Evolutionary conservation across 1,140 invertebrate genomes (phyloP), one percentile per base, ranked within the genome.

Genomic region (Heliconius nattereri): DNA sequence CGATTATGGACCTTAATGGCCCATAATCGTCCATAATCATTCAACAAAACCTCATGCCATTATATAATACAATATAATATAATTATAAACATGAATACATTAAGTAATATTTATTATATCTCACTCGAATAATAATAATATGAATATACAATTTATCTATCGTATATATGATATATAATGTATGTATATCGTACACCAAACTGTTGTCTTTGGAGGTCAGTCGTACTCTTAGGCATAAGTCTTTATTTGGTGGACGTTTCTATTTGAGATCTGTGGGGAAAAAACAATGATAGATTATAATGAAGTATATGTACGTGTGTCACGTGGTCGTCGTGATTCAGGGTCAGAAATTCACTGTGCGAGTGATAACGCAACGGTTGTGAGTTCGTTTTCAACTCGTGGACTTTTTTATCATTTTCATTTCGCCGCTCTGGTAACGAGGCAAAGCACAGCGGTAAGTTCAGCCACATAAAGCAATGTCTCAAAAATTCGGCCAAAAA

Each of bases 181-280:
- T 54, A 20, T 23, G 7, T 57, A 73, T 73, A 49, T 74, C 73
- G 73, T 32, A 74, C 40, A 74, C 16, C 73, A 74, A 52, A 19
- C 60, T 23, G 40, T 45, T 60, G 29, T 75, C 74, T 75, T 75
- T 75, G 74, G 74, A 32, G 23, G 60, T 76, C 75, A 76, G 75
- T 76, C 75, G 60, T 70, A 76, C 75, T 76, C 75, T 70, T 70
- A 76, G 75, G 75, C 75, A 66, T 70, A 76, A 70, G 74, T 76
- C 60, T 70, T 76, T 66, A 29, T 66, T 76, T 76, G 75, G 60
- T 76, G 75, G 75, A 76, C 75, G 75, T 76, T 76, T 70, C 60
- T 23, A n/a, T 76, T 70, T 76, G 75, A 76, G 75, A 76, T 76
- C 75, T 76, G 75, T 45, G 60, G 45, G 40, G 16, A 45, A 45